These are phyloP conservation scores for Heliothis peltigera DNA, from an alignment of 2,888 invertebrate genomes.

Conservation along the genomic window DNA sequence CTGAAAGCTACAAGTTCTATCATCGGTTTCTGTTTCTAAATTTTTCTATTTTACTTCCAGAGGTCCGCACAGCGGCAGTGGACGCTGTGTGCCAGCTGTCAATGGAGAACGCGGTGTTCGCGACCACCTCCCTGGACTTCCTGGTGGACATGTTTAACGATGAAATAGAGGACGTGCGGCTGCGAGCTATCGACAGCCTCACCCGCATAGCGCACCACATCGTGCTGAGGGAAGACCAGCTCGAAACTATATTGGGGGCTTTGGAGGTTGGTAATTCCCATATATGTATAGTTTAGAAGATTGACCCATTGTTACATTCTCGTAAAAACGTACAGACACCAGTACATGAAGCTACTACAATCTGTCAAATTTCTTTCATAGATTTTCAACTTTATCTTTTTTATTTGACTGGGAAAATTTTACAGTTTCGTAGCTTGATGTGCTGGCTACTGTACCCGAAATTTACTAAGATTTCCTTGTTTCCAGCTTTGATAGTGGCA, in stretches of 20 bases:
- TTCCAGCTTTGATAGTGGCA: too few relatives aligned
- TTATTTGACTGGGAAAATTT: too few relatives aligned
- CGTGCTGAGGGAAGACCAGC: conserved; percentile 97
- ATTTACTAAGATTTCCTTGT: too few relatives aligned
- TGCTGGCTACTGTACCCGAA: too few relatives aligned
- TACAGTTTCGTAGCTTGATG: too few relatives aligned
- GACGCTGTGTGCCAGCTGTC: conserved; percentile 98
- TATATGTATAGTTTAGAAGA: not conserved
- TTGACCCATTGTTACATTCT: too few relatives aligned
- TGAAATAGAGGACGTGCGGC: conserved; percentile 98
- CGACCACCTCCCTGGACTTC: conserved; percentile 97
- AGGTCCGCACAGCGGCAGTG: conserved; percentile 98
- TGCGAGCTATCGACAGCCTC: conserved; percentile 98
- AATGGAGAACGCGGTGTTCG: conserved; percentile 95
- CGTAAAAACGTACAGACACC: too few relatives aligned
- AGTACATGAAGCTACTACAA: too few relatives aligned
- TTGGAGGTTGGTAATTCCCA: conserved; percentile 92
- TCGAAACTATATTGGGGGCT: conserved; percentile 98
- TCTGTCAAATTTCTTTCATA: too few relatives aligned
- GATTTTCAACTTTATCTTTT: too few relatives aligned
- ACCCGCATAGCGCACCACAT: conserved; percentile 97
- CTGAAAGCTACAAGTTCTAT: too few relatives aligned
- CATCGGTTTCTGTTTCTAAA: not conserved
- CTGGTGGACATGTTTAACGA: conserved; percentile 99
- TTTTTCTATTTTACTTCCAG: conserved; percentile 76